Percentiles rank a stretch among this genome's conserved stretches.
phyloP scores from a whole-genome alignment of 2,797 vertebrate genomes.

The Heteromormyrus szaboi region DNA sequence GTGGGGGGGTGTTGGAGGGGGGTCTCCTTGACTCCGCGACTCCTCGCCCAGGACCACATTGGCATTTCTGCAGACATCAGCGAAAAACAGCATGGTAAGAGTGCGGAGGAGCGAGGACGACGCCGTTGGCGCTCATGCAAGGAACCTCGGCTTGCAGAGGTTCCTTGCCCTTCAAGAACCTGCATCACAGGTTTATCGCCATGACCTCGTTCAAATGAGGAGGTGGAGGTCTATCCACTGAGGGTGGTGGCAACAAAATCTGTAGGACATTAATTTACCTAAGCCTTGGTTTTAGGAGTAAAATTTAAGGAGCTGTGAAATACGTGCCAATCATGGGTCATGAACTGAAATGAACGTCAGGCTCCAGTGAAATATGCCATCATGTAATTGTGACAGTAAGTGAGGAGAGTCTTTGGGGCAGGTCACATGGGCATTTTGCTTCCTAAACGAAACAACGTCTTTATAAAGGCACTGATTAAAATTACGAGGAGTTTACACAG shows the following conservation, averaged over 20 bases:
- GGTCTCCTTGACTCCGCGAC: slow-evolving; percentile 29
- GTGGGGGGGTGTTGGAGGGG: slow-evolving; percentile 1
- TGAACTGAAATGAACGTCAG: not conserved
- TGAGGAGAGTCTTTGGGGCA: not conserved
- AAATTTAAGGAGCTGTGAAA: not conserved
- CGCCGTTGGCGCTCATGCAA: not conserved
- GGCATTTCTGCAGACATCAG: slow-evolving; percentile 16
- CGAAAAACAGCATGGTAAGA: not conserved
- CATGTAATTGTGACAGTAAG: not conserved
- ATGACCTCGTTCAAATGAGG: not conserved
- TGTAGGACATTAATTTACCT: not conserved
- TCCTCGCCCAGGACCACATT: slow-evolving; percentile 11
- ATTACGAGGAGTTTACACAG: not conserved
- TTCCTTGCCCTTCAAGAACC: not conserved
- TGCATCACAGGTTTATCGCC: not conserved
- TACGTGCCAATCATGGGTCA: not conserved
- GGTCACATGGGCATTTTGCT: not conserved
- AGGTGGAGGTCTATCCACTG: not conserved
- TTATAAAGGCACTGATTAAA: not conserved
- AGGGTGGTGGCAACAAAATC: not conserved
- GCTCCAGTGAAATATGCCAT: not conserved
- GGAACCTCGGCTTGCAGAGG: not conserved
- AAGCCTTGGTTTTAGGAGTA: not conserved
- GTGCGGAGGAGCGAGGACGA: not conserved
- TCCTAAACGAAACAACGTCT: not conserved